Percentiles rank a stretch among this genome's conserved stretches.
Conservation (phyloP, 2,797 vertebrate species). For the Sebastolobus altivelis region DNA sequence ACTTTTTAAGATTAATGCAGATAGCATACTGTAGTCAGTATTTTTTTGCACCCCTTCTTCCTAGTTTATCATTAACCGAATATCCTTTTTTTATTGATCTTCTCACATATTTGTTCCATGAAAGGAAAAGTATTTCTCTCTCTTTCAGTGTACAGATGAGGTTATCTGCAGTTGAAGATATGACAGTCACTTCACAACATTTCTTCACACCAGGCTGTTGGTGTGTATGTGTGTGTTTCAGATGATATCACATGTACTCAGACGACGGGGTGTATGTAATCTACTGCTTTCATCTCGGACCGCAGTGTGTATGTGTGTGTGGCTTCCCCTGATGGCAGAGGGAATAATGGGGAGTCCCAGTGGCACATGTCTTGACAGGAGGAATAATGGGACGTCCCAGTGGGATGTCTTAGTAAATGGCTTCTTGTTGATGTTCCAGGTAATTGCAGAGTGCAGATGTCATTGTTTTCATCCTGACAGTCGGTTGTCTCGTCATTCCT, state of each 20-base stretch:
- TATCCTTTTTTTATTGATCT: too few species aligned
- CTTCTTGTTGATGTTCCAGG: conserved; percentile 44
- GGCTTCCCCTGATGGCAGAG: not conserved
- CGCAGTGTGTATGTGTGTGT: conserved; percentile 4
- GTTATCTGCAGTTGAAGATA: not conserved
- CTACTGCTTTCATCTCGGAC: conserved; percentile 18
- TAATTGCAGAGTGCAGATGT: conserved; percentile 38
- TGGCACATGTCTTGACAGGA: conserved; percentile 4
- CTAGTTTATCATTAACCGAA: not conserved
- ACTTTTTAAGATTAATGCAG: not conserved
- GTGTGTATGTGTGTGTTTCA: not conserved
- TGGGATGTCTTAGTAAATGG: conserved; percentile 24
- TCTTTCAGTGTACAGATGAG: not conserved
- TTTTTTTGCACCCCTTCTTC: not conserved
- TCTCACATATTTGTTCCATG: too few species aligned
- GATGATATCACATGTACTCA: not conserved
- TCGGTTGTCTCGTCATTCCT: conserved; percentile 15
- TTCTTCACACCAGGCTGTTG: not conserved
- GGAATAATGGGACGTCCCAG: conserved; percentile 38
- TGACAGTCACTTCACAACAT: not conserved
- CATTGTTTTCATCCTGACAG: conserved; percentile 23
- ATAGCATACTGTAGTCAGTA: not conserved
- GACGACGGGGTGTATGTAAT: not conserved
- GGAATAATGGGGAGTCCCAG: conserved; percentile 28
- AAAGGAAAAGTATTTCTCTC: not conserved